Percentiles rank a stretch among this genome's conserved stretches.
phyloP scores from a whole-genome alignment of 2,797 vertebrate species.

The Mus spretus region DNA sequence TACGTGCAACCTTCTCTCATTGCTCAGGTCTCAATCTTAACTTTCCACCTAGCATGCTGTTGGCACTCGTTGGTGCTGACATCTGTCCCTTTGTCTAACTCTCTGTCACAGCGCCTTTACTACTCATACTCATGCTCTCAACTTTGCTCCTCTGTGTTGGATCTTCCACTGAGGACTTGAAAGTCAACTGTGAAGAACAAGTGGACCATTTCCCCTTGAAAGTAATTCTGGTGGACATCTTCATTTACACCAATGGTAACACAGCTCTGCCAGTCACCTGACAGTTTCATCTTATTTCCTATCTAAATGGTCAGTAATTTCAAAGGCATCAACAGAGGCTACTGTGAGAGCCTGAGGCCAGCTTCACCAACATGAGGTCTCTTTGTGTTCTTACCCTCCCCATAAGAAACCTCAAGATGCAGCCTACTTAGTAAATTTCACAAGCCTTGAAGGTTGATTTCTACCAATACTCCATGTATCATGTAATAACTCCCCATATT shows the following conservation, averaged over 20 bases:
- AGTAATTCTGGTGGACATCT: background rate
- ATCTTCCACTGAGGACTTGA: background rate
- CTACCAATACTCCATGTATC: background rate
- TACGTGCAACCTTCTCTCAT: background rate
- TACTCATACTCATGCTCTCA: background rate
- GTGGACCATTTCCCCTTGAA: background rate
- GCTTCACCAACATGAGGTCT: background rate
- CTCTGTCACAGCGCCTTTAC: background rate
- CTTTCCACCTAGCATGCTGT: background rate
- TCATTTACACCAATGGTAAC: background rate
- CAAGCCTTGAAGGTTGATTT: background rate
- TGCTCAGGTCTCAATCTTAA: background rate
- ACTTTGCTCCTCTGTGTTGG: background rate
- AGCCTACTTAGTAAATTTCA: background rate
- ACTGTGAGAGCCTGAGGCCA: background rate
- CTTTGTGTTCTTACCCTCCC: background rate
- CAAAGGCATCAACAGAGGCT: background rate
- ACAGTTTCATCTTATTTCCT: background rate
- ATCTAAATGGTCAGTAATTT: background rate
- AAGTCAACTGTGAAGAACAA: background rate
- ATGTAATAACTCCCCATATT: background rate
- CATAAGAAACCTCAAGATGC: background rate
- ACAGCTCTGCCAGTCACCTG: background rate
- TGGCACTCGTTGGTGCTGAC: background rate
- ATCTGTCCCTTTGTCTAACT: background rate